phyloP scores from a whole-genome alignment of 2,888 invertebrate species.

The Thyatira batis region DNA sequence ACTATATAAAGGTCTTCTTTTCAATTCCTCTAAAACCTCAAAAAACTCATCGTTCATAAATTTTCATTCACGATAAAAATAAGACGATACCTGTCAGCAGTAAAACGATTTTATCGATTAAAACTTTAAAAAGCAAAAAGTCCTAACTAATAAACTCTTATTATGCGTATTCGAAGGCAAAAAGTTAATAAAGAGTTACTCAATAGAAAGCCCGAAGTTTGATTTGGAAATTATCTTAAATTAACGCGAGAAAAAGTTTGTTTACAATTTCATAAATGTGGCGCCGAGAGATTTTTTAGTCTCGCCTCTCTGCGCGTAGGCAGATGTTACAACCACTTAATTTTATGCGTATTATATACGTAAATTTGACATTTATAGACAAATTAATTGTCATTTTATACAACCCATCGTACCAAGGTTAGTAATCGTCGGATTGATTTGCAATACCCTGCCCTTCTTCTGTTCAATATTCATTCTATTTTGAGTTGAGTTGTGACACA shows the following conservation, averaged over 20 bases:
- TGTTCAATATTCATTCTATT: neutral
- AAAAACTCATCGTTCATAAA: too few species aligned
- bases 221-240: constrained; percentile 13
- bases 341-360: constrained; percentile 28
- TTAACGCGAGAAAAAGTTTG: constrained; percentile 23
- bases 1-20: too few species aligned
- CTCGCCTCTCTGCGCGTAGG: neutral
- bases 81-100: too few species aligned
- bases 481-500: neutral
- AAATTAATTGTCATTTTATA: constrained; percentile 47
- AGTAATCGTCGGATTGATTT: constrained; percentile 44
- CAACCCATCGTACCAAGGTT: constrained; percentile 45
- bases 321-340: constrained; percentile 10
- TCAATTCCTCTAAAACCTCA: too few species aligned
- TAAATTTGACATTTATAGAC: constrained; percentile 40
- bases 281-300: constrained; percentile 2
- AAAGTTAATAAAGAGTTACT: constrained; percentile 9
- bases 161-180: neutral
- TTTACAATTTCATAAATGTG: constrained; percentile 21
- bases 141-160: neutral
- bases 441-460: constrained; percentile 20
- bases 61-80: too few species aligned
- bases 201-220: constrained; percentile 1
- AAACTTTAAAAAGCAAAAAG: neutral
- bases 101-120: too few species aligned